A percentile compares a stretch with the other conserved stretches of the same genome.
phyloP scores from a whole-genome alignment of 2,113 vertebrate species.

The Lophotis ruficrista region DNA sequence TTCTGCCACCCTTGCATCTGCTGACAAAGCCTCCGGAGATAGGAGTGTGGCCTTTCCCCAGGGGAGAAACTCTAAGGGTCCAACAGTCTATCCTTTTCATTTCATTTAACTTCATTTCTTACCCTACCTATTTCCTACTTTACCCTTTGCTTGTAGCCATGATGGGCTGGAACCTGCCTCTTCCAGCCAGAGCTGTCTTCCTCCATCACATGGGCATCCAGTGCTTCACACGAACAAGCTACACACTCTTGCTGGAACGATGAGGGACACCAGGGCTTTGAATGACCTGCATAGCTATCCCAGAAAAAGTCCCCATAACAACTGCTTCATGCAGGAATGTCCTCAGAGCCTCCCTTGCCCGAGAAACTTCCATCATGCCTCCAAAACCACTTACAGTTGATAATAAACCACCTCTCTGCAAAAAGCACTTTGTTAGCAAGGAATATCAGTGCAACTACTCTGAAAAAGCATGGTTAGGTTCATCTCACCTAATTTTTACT shows the following conservation, averaged over 20 bases:
- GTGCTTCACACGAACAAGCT: accelerated
- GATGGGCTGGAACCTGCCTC: not conserved
- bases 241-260: not conserved
- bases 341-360: not conserved
- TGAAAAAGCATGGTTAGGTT: not conserved
- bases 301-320: not conserved
- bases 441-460: not conserved
- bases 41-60: accelerated
- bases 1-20: not conserved
- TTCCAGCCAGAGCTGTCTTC: not conserved
- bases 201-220: accelerated
- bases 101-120: not conserved
- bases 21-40: not conserved
- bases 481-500: not conserved
- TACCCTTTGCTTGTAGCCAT: not conserved
- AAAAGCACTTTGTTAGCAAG: not conserved
- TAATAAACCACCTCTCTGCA: not conserved
- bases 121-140: not conserved
- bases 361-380: not conserved
- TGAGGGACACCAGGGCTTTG: not conserved
- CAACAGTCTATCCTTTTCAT: too few relatives aligned
- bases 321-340: not conserved
- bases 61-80: not conserved
- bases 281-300: not conserved
- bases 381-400: not conserved